phyloP scores from a whole-genome alignment of 2,888 invertebrate genomes.

The Seira sanloemensis region DNA sequence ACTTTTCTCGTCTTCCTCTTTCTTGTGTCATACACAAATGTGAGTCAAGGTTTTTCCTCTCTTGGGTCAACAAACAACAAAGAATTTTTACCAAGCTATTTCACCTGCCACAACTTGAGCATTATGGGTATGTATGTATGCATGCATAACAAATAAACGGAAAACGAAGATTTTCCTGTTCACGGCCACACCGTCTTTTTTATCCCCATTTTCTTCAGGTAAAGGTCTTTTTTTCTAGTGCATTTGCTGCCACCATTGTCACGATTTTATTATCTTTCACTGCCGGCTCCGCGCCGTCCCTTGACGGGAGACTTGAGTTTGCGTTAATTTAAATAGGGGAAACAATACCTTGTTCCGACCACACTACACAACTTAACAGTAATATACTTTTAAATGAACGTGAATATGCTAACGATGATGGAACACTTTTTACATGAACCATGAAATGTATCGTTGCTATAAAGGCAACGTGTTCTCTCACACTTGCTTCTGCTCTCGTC shows the following conservation, averaged over 20 bases:
- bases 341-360: not conserved
- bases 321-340: not conserved
- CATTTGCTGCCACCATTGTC: not conserved
- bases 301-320: too few relatives aligned
- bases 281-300: too few relatives aligned
- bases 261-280: not conserved
- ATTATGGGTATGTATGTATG: not conserved
- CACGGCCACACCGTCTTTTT: not conserved
- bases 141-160: conserved; percentile 5
- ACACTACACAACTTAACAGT: not conserved
- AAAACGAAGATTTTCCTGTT: not conserved
- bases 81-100: conserved; percentile 6
- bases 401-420: not conserved
- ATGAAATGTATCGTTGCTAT: conserved; percentile 2
- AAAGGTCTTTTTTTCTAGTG: not conserved
- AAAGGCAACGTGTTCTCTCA: not conserved
- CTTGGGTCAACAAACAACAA: conserved; percentile 39
- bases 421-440: conserved; percentile 16
- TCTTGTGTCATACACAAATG: not conserved
- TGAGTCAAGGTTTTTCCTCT: conserved; percentile 49
- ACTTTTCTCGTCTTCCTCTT: conserved; percentile 3
- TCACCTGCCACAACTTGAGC: not conserved
- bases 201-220: not conserved
- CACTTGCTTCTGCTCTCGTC: not conserved
- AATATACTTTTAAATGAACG: not conserved